Evolutionary conservation across 2,888 invertebrate species (phyloP), one percentile per base, ranked within the genome.

Genomic region (Diarsia brunnea): DNA sequence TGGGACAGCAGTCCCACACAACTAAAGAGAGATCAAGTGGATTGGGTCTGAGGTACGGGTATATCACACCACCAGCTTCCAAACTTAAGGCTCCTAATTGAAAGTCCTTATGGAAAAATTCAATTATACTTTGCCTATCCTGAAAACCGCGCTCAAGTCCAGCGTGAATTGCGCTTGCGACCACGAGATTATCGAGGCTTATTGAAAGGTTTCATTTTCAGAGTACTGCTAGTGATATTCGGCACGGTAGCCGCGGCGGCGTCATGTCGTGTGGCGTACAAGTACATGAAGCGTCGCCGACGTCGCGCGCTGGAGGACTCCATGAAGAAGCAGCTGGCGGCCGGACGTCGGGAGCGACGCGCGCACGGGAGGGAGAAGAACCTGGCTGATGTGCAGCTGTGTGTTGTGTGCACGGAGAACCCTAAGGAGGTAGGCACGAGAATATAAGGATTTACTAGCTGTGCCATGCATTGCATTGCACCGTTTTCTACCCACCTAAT

Each of bases 381-480:
- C 91, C 95, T 98, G 31, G 92, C 96, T 81, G 97, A 97, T 47
- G 97, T 97, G 92, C 98, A 98, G 89, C 94, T 98, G 16, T 99
- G 99, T 91, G 98, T 99, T 38, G 98, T 99, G n/a, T 99, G 99
- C 93, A 97, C 98, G 55, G 97, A 97, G 75, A 98, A 98, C 95
- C 98, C 98, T 1, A 98, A 98, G 89, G 98, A 99, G 96, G 98
- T 98, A 89, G 4, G 53, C 12, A 43, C 8, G 14, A 2, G 5
- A 19, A 11, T 27, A 21, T 0, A 0, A 58, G 14, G 14, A 55
- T 55, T 24, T 24, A 24, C n/a, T n/a, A n/a, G n/a, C n/a, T n/a
- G n/a, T n/a, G n/a, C n/a, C n/a, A n/a, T n/a, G n/a, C n/a, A n/a
- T n/a, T n/a, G n/a, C n/a, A n/a, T n/a, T n/a, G n/a, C n/a, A n/a